Evolutionary conservation across 2,113 vertebrate species (phyloP).

Genomic region (Notarius lentiginosus): DNA sequence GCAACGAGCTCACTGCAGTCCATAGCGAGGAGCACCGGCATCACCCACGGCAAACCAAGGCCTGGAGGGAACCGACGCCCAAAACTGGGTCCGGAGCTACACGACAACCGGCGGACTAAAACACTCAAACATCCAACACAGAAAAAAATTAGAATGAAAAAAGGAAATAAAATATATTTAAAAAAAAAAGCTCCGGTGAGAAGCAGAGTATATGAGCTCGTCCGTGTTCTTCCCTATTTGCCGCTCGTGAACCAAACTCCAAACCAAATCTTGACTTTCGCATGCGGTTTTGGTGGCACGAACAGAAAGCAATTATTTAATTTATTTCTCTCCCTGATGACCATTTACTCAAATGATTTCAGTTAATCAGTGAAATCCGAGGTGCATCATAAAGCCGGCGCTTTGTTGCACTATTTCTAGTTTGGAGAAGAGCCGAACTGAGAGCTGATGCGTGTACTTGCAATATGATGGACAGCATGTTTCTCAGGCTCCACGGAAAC

Average conservation of each 20-base stretch:
- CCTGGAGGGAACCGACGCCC: too few species aligned
- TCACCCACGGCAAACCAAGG: too few species aligned
- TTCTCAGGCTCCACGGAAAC: slow-evolving; percentile 8
- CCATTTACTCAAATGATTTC: too few species aligned
- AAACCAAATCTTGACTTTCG: not conserved
- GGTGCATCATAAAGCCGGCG: not conserved
- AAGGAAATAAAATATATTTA: too few species aligned
- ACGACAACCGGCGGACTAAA: too few species aligned
- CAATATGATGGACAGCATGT: not conserved
- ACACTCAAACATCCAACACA: too few species aligned
- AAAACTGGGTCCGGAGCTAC: too few species aligned
- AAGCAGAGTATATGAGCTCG: not conserved
- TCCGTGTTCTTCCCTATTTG: not conserved
- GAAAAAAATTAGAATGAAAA: too few species aligned
- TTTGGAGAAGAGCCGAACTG: not conserved
- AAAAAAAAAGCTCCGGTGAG: too few species aligned
- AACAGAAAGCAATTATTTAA: not conserved
- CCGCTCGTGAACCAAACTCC: not conserved
- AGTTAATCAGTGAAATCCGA: not conserved
- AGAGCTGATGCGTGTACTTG: not conserved
- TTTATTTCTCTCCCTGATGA: not conserved
- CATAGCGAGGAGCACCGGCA: too few species aligned
- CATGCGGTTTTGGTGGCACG: not conserved
- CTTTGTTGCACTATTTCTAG: not conserved
- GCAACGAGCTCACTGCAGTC: too few species aligned